A percentile compares a stretch with the other conserved stretches of the same genome.
phyloP scores from a whole-genome alignment of 2,113 vertebrate species.

The Cettia cetti region DNA sequence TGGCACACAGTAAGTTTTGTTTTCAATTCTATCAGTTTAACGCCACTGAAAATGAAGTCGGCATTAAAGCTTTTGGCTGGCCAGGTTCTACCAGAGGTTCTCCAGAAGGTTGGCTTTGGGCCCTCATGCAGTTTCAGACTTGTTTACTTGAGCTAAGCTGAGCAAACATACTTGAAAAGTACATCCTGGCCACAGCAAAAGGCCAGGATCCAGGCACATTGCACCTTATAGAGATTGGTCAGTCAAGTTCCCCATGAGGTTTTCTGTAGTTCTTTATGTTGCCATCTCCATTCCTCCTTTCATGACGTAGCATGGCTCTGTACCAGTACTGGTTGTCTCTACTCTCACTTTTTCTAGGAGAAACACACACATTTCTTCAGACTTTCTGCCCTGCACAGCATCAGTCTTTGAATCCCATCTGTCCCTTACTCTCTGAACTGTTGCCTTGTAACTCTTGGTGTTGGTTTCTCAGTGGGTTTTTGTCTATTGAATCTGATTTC shows the following conservation, averaged over 20 bases:
- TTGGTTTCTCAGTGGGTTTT: neutral
- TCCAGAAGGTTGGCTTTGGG: neutral
- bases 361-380: neutral
- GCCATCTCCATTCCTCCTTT: neutral
- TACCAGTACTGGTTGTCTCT: neutral
- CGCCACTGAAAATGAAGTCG: neutral
- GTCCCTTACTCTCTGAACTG: neutral
- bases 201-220: neutral
- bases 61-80: neutral
- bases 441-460: neutral
- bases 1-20: neutral
- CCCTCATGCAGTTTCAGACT: neutral
- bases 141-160: neutral
- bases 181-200: neutral
- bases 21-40: neutral
- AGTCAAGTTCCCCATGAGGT: neutral
- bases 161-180: neutral
- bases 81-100: neutral
- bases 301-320: neutral
- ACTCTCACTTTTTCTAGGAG: neutral
- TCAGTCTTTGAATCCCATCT: neutral
- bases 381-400: neutral
- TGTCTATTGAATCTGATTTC: neutral
- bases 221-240: neutral
- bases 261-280: neutral